phyloP scores from a whole-genome alignment of 2,888 invertebrate genomes.

The Psylliodes chrysocephalus region DNA sequence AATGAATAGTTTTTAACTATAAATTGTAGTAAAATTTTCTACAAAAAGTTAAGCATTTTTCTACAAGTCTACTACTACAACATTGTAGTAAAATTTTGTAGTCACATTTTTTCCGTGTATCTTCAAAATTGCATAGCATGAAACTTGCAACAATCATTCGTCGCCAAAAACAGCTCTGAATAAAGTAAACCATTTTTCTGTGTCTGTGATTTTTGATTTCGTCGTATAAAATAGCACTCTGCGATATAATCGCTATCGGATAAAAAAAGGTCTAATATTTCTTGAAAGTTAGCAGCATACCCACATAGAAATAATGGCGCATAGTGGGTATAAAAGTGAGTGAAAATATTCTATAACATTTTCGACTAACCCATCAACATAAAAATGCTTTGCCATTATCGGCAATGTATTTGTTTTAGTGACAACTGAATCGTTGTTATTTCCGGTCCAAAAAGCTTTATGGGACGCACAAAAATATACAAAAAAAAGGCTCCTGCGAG shows the following conservation, averaged over 20 bases:
- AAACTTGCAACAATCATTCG: no score
- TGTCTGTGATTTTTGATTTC: background rate
- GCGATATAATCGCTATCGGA: background rate
- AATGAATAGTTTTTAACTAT: no score
- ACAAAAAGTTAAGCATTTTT: no score
- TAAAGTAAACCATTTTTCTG: background rate
- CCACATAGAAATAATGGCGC: constrained; percentile 8
- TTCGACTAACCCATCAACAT: constrained; percentile 36
- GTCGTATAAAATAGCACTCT: background rate
- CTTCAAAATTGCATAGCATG: no score
- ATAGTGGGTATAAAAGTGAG: constrained; percentile 26
- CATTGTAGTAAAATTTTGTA: no score
- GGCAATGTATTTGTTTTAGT: constrained; percentile 38
- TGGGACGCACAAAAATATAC: constrained; percentile 23
- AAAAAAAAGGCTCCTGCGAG: constrained; percentile 21
- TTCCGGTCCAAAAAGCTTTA: constrained; percentile 33
- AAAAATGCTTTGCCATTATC: constrained; percentile 38
- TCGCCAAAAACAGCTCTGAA: no score
- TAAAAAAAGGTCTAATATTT: constrained; percentile 8
- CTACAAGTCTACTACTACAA: no score
- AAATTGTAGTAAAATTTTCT: no score
- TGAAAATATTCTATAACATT: constrained; percentile 32
- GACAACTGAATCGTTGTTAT: constrained; percentile 32
- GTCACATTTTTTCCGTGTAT: no score
- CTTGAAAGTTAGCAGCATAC: constrained; percentile 6